Evolutionary conservation across 1,140 invertebrate genomes (phyloP).

Genomic region (Protaetia brevitarsis): DNA sequence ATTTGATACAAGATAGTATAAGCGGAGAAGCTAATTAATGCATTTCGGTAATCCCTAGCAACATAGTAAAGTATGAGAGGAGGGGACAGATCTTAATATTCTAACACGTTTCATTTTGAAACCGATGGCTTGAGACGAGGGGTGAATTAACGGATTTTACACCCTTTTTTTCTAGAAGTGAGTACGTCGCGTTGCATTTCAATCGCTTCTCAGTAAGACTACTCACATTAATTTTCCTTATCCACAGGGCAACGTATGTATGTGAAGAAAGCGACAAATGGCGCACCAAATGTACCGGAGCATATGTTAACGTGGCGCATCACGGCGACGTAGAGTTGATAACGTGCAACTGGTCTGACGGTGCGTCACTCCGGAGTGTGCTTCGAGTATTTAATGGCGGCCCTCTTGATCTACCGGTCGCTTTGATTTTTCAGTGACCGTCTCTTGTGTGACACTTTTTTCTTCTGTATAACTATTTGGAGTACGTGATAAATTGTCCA

Average conservation of each 20-base stretch:
- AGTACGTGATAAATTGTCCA: conserved; percentile 14
- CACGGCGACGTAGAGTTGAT: not conserved
- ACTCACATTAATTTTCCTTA: conserved; percentile 1
- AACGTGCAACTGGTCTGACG: conserved; percentile 1
- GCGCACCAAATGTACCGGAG: not conserved
- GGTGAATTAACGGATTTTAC: not conserved
- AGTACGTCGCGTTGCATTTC: not conserved
- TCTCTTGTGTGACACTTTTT: conserved; percentile 7
- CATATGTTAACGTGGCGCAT: conserved; percentile 11
- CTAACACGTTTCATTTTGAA: not conserved
- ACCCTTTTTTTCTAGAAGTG: not conserved
- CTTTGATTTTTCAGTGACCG: conserved; percentile 4
- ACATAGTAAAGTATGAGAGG: not conserved
- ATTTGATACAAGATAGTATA: not conserved
- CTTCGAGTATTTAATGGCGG: conserved; percentile 15
- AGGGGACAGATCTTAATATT: not conserved
- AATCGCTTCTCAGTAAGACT: not conserved
- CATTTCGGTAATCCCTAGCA: not conserved
- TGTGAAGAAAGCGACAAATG: conserved; percentile 15
- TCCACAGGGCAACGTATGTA: not conserved
- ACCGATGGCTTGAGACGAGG: not conserved
- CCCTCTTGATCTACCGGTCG: conserved; percentile 7
- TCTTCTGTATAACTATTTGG: not conserved
- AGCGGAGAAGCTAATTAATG: not conserved
- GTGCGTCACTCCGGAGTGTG: conserved; percentile 2